These are phyloP conservation scores for Sminthurinus aureus DNA, from an alignment of 2,888 invertebrate species.

Conservation along the genomic window DNA sequence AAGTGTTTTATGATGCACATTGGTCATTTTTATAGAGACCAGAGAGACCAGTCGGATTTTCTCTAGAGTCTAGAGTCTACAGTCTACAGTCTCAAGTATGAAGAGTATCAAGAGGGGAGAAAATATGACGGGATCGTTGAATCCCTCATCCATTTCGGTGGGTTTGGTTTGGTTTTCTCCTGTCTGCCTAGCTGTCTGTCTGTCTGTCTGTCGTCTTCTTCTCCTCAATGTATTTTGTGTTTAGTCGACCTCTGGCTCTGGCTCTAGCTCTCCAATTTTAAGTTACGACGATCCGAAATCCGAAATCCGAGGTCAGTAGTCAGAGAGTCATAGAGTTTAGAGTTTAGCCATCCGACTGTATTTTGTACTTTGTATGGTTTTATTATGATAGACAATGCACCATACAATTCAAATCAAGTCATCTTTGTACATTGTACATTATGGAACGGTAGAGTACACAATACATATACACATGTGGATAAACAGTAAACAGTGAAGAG, in stretches of 20 bases:
- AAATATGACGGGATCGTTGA: conserved; percentile 37
- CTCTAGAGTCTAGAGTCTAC: background rate
- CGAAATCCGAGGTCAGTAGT: conserved; percentile 25
- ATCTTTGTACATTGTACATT: background rate
- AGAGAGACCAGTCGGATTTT: conserved; percentile 42
- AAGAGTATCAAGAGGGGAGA: conserved; percentile 20
- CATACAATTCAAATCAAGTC: no score
- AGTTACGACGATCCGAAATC: background rate
- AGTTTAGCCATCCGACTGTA: background rate
- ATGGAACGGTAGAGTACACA: background rate
- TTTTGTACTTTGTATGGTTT: no score
- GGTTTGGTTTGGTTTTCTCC: no score
- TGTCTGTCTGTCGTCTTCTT: background rate
- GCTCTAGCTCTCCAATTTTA: no score
- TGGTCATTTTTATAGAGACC: conserved; percentile 45
- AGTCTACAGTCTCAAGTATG: no score
- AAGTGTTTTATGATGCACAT: conserved; percentile 45
- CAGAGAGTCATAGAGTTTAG: background rate
- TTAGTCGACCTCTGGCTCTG: no score
- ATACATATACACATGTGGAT: background rate
- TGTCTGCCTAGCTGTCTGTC: no score
- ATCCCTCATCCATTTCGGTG: conserved; percentile 25
- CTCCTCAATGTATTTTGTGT: no score
- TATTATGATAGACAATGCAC: no score
- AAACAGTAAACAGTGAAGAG: background rate